Conservation (phyloP, 2,113 vertebrate species). For the Mormyrus iriodes region DNA sequence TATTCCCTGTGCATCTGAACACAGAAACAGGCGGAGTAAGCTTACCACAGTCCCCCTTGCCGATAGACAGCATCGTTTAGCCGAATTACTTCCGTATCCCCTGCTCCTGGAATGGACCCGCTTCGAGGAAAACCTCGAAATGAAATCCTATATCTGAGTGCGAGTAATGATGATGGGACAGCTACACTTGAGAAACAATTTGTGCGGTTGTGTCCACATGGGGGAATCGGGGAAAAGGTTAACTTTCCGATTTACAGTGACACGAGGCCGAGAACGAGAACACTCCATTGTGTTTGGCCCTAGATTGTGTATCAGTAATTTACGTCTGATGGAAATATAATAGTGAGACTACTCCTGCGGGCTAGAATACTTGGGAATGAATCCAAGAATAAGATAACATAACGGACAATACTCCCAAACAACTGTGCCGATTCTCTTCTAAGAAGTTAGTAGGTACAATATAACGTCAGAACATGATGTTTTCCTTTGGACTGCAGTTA, state of each 20-base stretch:
- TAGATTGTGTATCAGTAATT: slow-evolving; percentile 44
- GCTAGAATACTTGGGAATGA: slow-evolving; percentile 62
- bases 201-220: not conserved
- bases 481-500: slow-evolving; percentile 48
- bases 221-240: slow-evolving; percentile 27
- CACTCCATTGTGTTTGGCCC: slow-evolving; percentile 28
- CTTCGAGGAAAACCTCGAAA: not conserved
- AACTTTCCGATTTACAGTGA: slow-evolving; percentile 47
- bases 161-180: not conserved
- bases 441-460: slow-evolving; percentile 32
- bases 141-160: not conserved
- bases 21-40: not conserved
- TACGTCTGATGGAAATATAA: slow-evolving; percentile 56
- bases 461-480: slow-evolving; percentile 19
- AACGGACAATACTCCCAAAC: slow-evolving; percentile 55
- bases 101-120: not conserved
- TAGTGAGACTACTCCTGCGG: slow-evolving; percentile 54
- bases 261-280: slow-evolving; percentile 44
- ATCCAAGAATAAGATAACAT: slow-evolving; percentile 40
- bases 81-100: not conserved
- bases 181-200: slow-evolving; percentile 16
- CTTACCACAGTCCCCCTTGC: not conserved
- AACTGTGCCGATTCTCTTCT: slow-evolving; percentile 52
- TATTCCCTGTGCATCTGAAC: not conserved
- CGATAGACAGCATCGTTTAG: not conserved